These are phyloP conservation scores for Falco novaeseelandiae DNA, from an alignment of 2,797 vertebrate species.

Conservation along the genomic window DNA sequence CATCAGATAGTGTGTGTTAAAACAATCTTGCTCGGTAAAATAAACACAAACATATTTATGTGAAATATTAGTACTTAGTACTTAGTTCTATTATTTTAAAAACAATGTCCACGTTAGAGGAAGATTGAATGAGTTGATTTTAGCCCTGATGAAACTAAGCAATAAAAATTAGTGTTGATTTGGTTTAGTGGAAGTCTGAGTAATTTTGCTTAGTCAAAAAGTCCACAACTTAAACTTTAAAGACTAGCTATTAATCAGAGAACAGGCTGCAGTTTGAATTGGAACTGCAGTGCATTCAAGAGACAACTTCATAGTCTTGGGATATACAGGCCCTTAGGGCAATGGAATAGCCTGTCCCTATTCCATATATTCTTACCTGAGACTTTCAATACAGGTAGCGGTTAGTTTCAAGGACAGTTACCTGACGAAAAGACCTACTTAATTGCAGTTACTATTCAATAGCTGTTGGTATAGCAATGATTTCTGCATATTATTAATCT, in stretches of 20 bases:
- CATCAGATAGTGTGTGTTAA: not conserved
- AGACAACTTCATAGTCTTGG: not conserved
- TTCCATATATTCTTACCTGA: not conserved
- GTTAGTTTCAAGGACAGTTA: not conserved
- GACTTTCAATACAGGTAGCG: not conserved
- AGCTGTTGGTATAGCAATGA: not conserved
- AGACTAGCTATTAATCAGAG: not conserved
- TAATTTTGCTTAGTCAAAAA: not conserved
- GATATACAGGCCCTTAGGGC: not conserved
- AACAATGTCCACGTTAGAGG: not conserved
- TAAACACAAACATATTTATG: not conserved
- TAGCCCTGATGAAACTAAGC: not conserved
- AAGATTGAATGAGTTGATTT: not conserved
- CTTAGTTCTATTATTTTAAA: not conserved
- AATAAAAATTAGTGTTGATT: not conserved
- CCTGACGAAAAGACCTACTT: conserved; percentile 7
- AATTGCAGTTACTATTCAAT: not conserved
- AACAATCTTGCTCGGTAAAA: not conserved
- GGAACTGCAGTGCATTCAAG: not conserved
- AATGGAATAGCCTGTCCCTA: not conserved
- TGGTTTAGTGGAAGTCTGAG: not conserved
- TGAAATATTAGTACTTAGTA: not conserved
- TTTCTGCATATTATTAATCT: not conserved
- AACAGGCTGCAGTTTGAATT: not conserved
- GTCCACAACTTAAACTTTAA: not conserved